Base-by-base conservation (phyloP, 2,888 invertebrate genomes). In the Diplazon laetatorius region DNA sequence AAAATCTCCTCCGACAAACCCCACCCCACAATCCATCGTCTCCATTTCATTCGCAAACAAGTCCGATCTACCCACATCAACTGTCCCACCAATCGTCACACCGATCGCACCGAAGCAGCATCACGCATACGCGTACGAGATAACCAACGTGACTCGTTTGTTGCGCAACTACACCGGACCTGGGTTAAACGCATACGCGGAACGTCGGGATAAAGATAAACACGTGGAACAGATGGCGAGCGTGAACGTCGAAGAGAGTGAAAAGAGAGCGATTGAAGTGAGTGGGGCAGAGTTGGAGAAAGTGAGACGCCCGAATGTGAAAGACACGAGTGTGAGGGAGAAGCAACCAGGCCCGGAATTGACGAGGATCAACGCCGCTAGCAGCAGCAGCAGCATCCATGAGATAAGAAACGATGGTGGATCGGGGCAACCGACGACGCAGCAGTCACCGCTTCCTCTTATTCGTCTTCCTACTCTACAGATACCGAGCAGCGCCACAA, bases 151-250 rank as follows among this genome's bases (percentile, higher is more conserved):
- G 86, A 90, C 90, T 85, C 86, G 89, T 81, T 85, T 88, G 83
- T 88, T 89, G 87, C 88, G 89, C 85, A 89, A 89, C 85, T 89
- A 89, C 84, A 89, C 87, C 85, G 89, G 88, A 86, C 87, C 88
- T 87, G 86, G 87, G 86, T 82, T 85, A 86, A 88, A 84, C 85
- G 82, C 82, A 66, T 85, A 84, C 83, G 84, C 1, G 63, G 62
- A 77, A 66, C 68, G 78, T 72, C 44, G 39, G 65, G 14, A 10
- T 18, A 35, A 48, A 50, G 60, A 57, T 55, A 25, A 60, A 10
- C 16, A 18, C 62, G 62, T 52, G 66, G 76, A 62, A 57, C 62
- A 73, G 14, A 52, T 42, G 65, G 46, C 30, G 25, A 78, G 65
- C 30, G 57, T 72, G 16, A 30, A 16, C 35, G 65, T 65, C 14